Percentiles rank a stretch among this genome's conserved stretches.
Evolutionary conservation across 2,113 vertebrate genomes (phyloP).

Genomic region (Cebus imitator): DNA sequence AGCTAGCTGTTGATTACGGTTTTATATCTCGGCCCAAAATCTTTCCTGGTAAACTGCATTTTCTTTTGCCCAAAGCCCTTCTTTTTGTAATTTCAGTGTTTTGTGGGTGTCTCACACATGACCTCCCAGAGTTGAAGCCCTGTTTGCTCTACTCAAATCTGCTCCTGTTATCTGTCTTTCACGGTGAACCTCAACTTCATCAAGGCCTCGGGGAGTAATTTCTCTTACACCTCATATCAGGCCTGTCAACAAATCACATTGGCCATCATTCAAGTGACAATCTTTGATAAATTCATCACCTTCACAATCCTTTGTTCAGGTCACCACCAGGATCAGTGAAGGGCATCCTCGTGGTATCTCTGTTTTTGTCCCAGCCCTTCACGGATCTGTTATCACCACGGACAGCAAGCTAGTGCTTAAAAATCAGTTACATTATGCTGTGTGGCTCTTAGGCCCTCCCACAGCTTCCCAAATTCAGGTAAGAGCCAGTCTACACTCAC

Average conservation of each 20-base stretch:
- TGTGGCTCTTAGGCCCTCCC: no score
- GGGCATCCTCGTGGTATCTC: not conserved
- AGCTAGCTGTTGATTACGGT: not conserved
- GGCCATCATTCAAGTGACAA: not conserved
- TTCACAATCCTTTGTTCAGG: not conserved
- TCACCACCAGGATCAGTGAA: not conserved
- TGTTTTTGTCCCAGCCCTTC: not conserved
- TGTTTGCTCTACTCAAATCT: not conserved
- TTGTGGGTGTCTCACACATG: not conserved
- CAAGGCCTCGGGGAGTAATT: not conserved
- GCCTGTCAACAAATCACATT: not conserved
- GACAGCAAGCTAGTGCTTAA: not conserved
- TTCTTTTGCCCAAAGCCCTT: not conserved
- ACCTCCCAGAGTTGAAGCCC: not conserved
- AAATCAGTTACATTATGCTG: no score
- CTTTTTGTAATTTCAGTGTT: not conserved
- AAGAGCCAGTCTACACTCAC: not conserved
- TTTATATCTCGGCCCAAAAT: not conserved
- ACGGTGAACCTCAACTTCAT: not conserved
- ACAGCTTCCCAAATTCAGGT: not conserved
- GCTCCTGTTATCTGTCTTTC: not conserved
- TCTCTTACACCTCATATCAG: not conserved
- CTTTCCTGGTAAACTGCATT: not conserved
- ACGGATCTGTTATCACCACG: not conserved
- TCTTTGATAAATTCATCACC: not conserved